phyloP scores from a whole-genome alignment of 2,888 invertebrate genomes.

The Eilema sororculum region DNA sequence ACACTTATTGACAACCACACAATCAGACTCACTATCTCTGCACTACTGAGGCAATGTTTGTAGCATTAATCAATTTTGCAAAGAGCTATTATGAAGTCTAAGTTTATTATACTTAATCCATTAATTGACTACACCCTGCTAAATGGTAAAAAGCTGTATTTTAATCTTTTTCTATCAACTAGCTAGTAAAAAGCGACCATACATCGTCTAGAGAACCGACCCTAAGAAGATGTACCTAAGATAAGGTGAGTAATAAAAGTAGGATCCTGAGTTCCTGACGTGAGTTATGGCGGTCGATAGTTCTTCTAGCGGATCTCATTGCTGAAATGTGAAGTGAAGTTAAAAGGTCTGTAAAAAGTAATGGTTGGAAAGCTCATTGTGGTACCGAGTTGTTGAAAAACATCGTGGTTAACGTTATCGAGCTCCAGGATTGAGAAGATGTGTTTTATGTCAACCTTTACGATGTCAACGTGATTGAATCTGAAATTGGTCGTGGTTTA shows the following conservation, averaged over 20 bases:
- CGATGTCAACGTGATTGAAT: too few relatives aligned
- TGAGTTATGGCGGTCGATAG: constrained; percentile 57
- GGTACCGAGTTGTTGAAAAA: background rate
- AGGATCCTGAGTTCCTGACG: constrained; percentile 44
- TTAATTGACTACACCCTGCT: too few relatives aligned
- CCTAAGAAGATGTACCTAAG: constrained; percentile 39
- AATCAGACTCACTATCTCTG: too few relatives aligned
- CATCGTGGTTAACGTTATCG: too few relatives aligned
- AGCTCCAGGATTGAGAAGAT: too few relatives aligned
- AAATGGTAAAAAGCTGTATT: background rate
- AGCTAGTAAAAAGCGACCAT: constrained; percentile 9
- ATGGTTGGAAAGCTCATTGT: constrained; percentile 42
- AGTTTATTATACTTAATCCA: too few relatives aligned
- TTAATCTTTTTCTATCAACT: background rate
- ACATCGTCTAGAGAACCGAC: constrained; percentile 7
- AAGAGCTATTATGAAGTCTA: too few relatives aligned
- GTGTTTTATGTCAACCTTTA: too few relatives aligned
- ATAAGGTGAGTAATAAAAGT: constrained; percentile 54
- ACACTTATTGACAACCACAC: too few relatives aligned
- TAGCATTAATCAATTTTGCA: too few relatives aligned
- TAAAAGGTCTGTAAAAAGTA: constrained; percentile 57
- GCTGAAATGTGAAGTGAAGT: constrained; percentile 52
- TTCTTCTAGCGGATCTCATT: constrained; percentile 52
- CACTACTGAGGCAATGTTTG: too few relatives aligned
- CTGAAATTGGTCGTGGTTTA: too few relatives aligned